These are phyloP conservation scores for Ammospiza caudacuta DNA, from an alignment of 2,113 vertebrate species.

Conservation along the genomic window DNA sequence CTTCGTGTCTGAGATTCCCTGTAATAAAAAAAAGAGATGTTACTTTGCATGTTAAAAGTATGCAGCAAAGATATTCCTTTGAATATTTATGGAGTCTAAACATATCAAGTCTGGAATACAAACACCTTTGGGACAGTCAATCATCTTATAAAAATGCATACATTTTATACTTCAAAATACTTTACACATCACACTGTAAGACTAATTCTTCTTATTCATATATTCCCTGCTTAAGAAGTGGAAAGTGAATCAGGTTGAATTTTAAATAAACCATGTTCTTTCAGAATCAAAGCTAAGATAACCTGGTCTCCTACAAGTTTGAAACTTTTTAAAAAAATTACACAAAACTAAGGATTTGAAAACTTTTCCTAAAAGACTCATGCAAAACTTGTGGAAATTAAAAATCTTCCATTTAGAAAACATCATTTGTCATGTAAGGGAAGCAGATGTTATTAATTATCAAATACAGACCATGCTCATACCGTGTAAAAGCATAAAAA, in stretches of 20 bases:
- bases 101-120: not conserved
- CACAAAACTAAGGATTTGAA: not conserved
- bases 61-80: not conserved
- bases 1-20: not conserved
- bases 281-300: not conserved
- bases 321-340: not conserved
- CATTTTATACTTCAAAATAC: not conserved
- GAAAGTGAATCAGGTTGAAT: not conserved
- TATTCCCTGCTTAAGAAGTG: not conserved
- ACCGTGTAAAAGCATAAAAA: not conserved
- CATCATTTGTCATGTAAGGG: not conserved
- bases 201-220: not conserved
- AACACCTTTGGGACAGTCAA: not conserved
- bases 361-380: not conserved
- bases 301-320: not conserved
- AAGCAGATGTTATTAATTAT: constrained; percentile 36
- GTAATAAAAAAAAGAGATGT: not conserved
- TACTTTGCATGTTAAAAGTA: not conserved
- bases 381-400: not conserved
- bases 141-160: not conserved
- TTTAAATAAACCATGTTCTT: not conserved
- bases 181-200: not conserved
- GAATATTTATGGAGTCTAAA: not conserved
- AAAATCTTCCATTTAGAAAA: not conserved
- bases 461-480: not conserved